A percentile compares a stretch with the other conserved stretches of the same genome.
These are phyloP conservation scores for Corythornis madagascariensis DNA, from an alignment of 2,113 vertebrate genomes.

Conservation along the genomic window DNA sequence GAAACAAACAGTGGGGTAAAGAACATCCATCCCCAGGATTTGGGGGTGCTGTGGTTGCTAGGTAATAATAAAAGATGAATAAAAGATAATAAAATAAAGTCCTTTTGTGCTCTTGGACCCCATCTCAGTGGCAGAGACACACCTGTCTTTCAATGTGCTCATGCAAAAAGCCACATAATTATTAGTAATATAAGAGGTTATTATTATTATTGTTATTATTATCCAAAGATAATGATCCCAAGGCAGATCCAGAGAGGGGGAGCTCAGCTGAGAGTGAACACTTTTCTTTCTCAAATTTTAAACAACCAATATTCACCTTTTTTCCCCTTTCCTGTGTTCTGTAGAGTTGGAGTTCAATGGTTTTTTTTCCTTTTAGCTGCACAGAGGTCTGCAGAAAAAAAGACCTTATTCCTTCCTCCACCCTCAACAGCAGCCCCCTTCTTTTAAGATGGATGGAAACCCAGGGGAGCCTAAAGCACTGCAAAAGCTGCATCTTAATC, in stretches of 20 bases:
- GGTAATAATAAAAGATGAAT: background rate
- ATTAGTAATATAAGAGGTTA: background rate
- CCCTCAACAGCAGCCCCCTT: background rate
- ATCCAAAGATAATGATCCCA: background rate
- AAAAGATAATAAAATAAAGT: background rate
- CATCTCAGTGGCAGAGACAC: background rate
- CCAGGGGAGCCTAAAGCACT: background rate
- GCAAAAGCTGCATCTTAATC: constrained; percentile 22
- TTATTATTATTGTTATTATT: background rate
- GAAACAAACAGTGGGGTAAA: background rate
- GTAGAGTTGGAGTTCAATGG: background rate
- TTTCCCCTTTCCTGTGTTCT: background rate
- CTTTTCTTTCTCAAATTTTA: background rate
- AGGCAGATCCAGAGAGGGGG: background rate
- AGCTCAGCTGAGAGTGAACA: background rate
- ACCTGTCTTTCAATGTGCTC: background rate
- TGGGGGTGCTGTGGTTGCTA: background rate
- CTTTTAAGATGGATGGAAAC: background rate
- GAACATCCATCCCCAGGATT: background rate
- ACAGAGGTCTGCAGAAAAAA: background rate
- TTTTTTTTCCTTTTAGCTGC: background rate
- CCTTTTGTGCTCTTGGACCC: background rate
- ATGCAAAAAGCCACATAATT: background rate
- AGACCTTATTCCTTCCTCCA: background rate
- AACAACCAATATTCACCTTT: background rate